Percentiles rank a stretch among this genome's conserved stretches.
Evolutionary conservation across 2,797 vertebrate species (phyloP).

Genomic region (Amblyopsis hoosieri): DNA sequence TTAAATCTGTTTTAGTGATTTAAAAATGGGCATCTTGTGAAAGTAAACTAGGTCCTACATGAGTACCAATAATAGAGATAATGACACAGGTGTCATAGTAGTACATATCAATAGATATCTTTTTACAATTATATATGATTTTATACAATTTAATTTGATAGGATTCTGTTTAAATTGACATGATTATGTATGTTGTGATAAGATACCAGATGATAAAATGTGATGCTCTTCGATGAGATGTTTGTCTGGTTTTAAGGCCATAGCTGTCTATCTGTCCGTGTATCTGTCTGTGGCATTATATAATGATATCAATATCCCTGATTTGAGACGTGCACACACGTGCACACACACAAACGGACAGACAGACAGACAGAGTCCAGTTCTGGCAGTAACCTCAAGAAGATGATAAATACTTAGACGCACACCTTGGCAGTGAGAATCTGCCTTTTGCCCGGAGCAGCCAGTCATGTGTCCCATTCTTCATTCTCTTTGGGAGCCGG

Average conservation of each 20-base stretch:
- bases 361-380: constrained; percentile 16
- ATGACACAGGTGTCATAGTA: no score
- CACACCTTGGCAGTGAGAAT: constrained; percentile 39
- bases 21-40: no score
- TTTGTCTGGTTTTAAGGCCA: neutral
- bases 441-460: constrained; percentile 47
- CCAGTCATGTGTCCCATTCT: constrained; percentile 48
- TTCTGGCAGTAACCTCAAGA: constrained; percentile 22
- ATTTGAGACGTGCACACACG: no score
- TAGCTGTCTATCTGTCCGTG: neutral
- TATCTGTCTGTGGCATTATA: neutral
- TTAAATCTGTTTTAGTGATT: no score
- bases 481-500: constrained; percentile 53
- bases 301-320: neutral
- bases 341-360: constrained; percentile 23
- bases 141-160: no score
- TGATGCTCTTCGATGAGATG: neutral
- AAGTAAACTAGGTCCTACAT: no score
- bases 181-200: no score
- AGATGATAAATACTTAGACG: constrained; percentile 44
- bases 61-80: no score
- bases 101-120: no score
- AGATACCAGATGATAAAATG: no score
- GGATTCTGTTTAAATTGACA: no score
- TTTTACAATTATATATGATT: no score